phyloP scores from a whole-genome alignment of 2,888 invertebrate genomes.

The Lepidochitona cinerea region DNA sequence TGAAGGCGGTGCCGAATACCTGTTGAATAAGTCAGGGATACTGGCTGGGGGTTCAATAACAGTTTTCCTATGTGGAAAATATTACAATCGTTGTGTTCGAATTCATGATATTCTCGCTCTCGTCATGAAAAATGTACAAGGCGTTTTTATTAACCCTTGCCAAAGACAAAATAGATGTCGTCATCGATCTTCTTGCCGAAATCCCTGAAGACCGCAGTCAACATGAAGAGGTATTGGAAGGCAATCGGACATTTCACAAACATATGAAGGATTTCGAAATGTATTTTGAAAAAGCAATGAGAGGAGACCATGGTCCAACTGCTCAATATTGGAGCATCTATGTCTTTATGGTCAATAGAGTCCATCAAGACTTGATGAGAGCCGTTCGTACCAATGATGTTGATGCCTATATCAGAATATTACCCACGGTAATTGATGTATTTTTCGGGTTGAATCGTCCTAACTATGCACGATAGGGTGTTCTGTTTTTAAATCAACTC shows the following conservation, averaged over 20 bases:
- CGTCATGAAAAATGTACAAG: not conserved
- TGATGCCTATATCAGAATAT: slow-evolving; percentile 8
- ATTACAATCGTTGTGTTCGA: not conserved
- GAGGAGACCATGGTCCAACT: slow-evolving; percentile 3
- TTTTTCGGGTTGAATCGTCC: slow-evolving; percentile 16
- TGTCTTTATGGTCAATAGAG: slow-evolving; percentile 15
- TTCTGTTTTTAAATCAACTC: slow-evolving; percentile 11
- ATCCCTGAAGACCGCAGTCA: not conserved
- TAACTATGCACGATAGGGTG: slow-evolving; percentile 14
- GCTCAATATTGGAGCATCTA: slow-evolving; percentile 16
- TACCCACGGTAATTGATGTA: slow-evolving; percentile 10
- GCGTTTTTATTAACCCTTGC: not conserved
- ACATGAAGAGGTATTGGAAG: not conserved
- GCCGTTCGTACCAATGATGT: slow-evolving; percentile 17
- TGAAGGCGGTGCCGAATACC: not conserved
- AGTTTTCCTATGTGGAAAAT: not conserved
- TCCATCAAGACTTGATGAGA: slow-evolving; percentile 7
- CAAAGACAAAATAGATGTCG: not conserved
- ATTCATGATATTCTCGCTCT: not conserved
- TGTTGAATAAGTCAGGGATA: not conserved
- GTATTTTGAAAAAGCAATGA: not conserved
- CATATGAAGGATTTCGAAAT: not conserved
- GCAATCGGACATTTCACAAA: not conserved
- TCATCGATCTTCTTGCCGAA: not conserved
- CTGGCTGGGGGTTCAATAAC: not conserved